Evolutionary conservation across 2,797 vertebrate species (phyloP), one percentile per base, ranked within the genome.

Genomic region (Zalophus californianus): DNA sequence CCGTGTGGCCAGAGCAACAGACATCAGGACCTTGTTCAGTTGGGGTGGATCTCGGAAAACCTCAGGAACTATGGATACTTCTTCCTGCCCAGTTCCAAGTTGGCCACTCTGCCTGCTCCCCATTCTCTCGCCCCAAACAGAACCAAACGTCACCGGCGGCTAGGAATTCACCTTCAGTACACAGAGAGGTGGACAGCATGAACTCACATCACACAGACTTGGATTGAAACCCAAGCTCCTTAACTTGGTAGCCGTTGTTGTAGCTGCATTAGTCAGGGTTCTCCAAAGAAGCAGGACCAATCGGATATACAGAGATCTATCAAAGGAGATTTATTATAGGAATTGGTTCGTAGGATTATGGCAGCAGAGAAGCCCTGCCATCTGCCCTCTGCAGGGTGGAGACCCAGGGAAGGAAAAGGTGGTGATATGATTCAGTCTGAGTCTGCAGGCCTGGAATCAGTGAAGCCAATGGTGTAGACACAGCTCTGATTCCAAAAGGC

Each of bases 161-260:
- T 35, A 60, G 75, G 62, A 88, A 82, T 56, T 29, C 32, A 3
- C 58, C 41, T 13, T 29, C 13, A n/a, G 9, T 14, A 0, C 16
- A 15, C 29, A 21, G 54, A 86, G 23, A 72, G 44, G n/a, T 0
- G 1, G 84, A 27, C 20, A 15, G 9, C 0, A 0, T 5, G 64
- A 68, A 12, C 78, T 29, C 38, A 21, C 3, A 0, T n/a, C n/a
- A 20, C 52, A 7, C 0, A 77, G 41, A 27, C 12, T 2, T 13
- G 29, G 38, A 29, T 5, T 73, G 90, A 68, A 80, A 23, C 50
- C 41, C 1, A 3, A 21, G n/a, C 18, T 50, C 68, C 0, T 0
- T 86, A 14, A 5, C 54, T 32, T 70, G 60, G 52, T 64, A 83
- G 92, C 66, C 38, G 60, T 52, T 56, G 80, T 54, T 12, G 13